These are phyloP conservation scores for Papilio gigon DNA, from an alignment of 2,888 invertebrate species.

Conservation along the genomic window DNA sequence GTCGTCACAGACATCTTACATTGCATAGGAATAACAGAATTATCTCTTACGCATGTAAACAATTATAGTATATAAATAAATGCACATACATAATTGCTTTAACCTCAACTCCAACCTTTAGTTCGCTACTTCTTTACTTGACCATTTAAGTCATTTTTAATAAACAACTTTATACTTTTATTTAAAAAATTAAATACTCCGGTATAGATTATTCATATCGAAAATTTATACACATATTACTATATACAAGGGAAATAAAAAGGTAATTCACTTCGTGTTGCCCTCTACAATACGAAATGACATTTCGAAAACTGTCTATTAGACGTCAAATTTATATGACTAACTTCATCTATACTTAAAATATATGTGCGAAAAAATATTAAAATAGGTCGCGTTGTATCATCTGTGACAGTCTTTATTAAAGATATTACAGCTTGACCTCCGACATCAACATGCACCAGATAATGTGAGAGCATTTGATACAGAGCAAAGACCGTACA, in stretches of 20 bases:
- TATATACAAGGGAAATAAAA: no score
- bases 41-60: background rate
- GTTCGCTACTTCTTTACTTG: background rate
- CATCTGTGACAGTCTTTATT: conserved; percentile 1
- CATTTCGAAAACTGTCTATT: no score
- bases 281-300: no score
- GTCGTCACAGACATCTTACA: background rate
- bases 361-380: background rate
- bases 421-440: background rate
- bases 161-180: no score
- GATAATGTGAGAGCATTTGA: background rate
- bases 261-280: no score
- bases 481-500: conserved; percentile 8
- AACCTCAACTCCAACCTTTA: background rate
- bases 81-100: background rate
- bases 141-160: no score
- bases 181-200: no score
- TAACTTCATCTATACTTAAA: background rate
- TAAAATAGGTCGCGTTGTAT: background rate
- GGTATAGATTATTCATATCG: no score
- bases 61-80: background rate
- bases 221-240: no score
- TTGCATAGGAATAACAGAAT: background rate
- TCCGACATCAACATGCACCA: background rate
- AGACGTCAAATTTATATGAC: no score